Evolutionary conservation across 2,888 invertebrate species (phyloP).

Genomic region (Tinea pellionella): DNA sequence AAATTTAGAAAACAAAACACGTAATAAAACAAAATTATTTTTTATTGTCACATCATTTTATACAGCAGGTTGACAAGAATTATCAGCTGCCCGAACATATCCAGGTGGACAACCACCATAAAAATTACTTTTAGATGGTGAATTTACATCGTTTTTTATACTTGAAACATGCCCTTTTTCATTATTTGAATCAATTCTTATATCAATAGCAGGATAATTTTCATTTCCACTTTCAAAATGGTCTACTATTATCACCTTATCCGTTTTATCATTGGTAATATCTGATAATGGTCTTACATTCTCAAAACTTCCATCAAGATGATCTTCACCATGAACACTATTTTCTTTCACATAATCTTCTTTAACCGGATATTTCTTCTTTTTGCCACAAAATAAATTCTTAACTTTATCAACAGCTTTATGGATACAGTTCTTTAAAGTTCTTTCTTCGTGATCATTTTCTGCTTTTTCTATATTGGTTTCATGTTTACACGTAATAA

Average conservation of each 20-base stretch:
- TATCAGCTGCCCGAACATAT: neutral
- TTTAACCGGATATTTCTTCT: too few species aligned
- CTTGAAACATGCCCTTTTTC: neutral
- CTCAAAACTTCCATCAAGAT: too few species aligned
- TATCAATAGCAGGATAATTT: neutral
- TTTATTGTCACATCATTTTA: neutral
- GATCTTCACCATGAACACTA: neutral
- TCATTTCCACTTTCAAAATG: neutral
- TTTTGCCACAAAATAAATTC: neutral
- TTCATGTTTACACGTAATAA: neutral
- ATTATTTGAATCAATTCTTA: neutral
- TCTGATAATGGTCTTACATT: neutral
- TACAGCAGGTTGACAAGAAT: neutral
- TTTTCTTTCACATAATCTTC: neutral
- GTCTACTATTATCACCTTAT: neutral
- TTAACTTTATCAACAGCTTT: neutral
- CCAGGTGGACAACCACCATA: neutral
- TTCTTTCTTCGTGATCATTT: neutral
- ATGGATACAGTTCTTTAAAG: neutral
- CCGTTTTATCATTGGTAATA: neutral
- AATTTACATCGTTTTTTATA: neutral
- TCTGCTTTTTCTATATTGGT: neutral
- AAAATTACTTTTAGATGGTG: neutral
- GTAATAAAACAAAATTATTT: neutral
- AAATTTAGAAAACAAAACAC: too few species aligned